Conservation (phyloP, 1,140 invertebrate genomes). For the Ips typographus region DNA sequence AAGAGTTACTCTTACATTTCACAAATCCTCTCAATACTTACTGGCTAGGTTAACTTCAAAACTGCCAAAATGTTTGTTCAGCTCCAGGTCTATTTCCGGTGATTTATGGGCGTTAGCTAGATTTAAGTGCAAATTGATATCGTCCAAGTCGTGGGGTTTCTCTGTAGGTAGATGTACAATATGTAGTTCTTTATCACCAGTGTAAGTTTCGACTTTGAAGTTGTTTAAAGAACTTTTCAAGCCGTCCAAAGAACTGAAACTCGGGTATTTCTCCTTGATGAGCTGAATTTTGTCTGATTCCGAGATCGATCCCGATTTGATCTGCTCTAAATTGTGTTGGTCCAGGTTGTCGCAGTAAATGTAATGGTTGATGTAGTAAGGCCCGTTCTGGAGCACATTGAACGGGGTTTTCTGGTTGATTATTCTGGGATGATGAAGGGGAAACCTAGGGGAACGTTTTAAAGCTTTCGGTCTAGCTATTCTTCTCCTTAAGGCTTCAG, state of each 20-base stretch:
- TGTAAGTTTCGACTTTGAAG: neutral
- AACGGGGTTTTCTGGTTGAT: constrained; percentile 13
- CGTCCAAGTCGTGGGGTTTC: constrained; percentile 16
- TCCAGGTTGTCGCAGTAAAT: constrained; percentile 28
- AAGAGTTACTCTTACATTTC: neutral
- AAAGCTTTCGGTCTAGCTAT: neutral
- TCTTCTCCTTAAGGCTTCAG: neutral
- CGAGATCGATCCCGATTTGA: constrained; percentile 12
- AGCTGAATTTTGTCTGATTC: constrained; percentile 8
- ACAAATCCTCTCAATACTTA: constrained; percentile 14
- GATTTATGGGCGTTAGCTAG: constrained; percentile 14
- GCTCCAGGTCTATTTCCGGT: constrained; percentile 23
- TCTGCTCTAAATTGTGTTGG: constrained; percentile 5
- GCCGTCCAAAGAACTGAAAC: neutral
- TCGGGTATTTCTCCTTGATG: constrained; percentile 3
- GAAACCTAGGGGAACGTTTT: constrained; percentile 7
- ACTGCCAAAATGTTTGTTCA: constrained; percentile 26
- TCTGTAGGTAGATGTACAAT: constrained; percentile 27
- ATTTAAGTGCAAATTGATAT: constrained; percentile 18
- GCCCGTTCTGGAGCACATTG: constrained; percentile 17
- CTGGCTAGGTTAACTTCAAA: constrained; percentile 31
- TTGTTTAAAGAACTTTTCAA: constrained; percentile 1
- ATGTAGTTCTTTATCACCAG: constrained; percentile 27
- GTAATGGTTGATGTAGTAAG: constrained; percentile 28
- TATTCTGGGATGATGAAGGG: neutral